Evolutionary conservation across 2,888 invertebrate species (phyloP), one percentile per base, ranked within the genome.

Genomic region (Mellilla xanthometata): DNA sequence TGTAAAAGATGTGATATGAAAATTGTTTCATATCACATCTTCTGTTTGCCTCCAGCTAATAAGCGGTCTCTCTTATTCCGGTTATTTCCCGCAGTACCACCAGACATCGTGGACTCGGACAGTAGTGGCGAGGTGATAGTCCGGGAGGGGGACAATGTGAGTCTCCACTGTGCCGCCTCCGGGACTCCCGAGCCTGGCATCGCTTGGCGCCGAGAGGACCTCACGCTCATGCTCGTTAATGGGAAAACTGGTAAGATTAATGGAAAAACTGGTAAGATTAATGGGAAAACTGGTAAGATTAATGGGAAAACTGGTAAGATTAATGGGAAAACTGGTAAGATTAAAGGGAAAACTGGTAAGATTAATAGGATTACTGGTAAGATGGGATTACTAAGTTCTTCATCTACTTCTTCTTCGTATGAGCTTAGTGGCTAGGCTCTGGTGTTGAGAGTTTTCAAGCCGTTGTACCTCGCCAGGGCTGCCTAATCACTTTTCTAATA

Each of bases 181-280:
- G 95, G 96, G 6, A 94, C 93, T 41, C 96, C 96, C 0, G 81
- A 86, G 12, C 96, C 96, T 0, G 92, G 91, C 36, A 94, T 96
- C 59, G 94, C 92, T 19, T 97, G 96, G 96, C 90, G 94, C 52
- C 85, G 95, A 31, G 95, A 95, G 70, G 93, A 94, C 65, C 92
- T 93, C 12, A 79, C 86, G 13, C 75, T 81, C 28, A 91, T 92
- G 60, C 70, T 61, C 12, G 72, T 91, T n/a, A 65, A 57, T n/a
- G 62, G 54, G 4, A 53, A 67, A 19, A 65, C 51, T 24, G 76
- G 82, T 81, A 52, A 62, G n/a, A n/a, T 91, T n/a, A 65, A 57
- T n/a, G 62, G 54, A 3, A 53, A 67, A 19, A 65, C 51, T 24
- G 76, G 82, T 81, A 52, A 62, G n/a, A n/a, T 91, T n/a, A 65